Evolutionary conservation across 2,888 invertebrate species (phyloP), one percentile per base, ranked within the genome.

Genomic region (Archips xylosteana): DNA sequence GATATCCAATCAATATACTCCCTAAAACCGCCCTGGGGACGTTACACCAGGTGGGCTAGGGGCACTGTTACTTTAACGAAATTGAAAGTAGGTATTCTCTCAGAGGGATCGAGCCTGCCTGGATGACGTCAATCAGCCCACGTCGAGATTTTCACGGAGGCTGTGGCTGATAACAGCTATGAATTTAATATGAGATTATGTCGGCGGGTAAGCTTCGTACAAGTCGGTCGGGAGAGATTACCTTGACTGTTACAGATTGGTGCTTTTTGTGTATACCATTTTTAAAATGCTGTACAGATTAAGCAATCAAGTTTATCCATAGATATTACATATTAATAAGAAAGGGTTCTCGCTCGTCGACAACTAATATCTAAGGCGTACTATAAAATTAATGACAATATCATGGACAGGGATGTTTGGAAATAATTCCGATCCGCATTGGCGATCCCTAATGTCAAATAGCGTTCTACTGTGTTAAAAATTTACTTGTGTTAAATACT

Each of bases 61-160:
- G 32, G 32, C 57, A 57, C 57, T 32, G 57, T 57, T 61, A 61
- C 61, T 39, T 68, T 49, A 49, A 32, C 62, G 57, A 72, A 62
- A 72, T 57, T 63, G 68, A 72, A 66, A 62, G 68, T n/a, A n/a
- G n/a, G n/a, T 67, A 39, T 54, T n/a, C 61, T 47, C 60, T 62
- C 62, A 10, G 42, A 49, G 65, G 67, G 45, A 45, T 34, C 57
- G 63, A 68, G 67, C 62, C 62, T 67, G 42, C 10, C 49, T 13
- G 36, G 36, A 59, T 72, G 68, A 68, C 68, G 72, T 63, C 67
- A 72, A 57, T 49, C 71, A 23, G 23, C 71, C 71, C 71, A 54
- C 71, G 71, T 61, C 62, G 42, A 42, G 34, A 49, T 60, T 36
- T 36, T 34, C 15, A 61, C 60, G 45, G 49, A 61, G 61, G 47